Conservation (phyloP, 2,888 invertebrate genomes). For the Eupithecia inturbata region DNA sequence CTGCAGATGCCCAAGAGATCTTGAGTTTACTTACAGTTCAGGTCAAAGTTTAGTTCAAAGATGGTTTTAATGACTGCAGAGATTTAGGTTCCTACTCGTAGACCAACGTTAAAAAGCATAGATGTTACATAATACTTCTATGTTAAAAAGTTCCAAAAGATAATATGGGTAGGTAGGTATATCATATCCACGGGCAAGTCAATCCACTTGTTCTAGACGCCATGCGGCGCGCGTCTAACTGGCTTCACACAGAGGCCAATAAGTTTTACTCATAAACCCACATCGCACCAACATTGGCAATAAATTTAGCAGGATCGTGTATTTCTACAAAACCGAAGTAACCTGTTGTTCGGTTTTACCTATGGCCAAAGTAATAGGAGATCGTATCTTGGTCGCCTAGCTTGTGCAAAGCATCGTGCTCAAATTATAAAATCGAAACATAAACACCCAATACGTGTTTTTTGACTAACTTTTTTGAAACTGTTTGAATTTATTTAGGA, state of each 20-base stretch:
- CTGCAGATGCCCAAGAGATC: no score
- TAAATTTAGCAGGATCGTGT: slow-evolving; percentile 41
- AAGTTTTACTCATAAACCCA: slow-evolving; percentile 38
- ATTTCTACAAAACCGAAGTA: background rate
- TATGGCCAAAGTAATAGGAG: background rate
- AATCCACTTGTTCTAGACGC: slow-evolving; percentile 4
- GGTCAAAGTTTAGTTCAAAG: no score
- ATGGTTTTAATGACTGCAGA: no score
- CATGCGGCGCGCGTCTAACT: slow-evolving; percentile 34
- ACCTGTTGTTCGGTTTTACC: background rate
- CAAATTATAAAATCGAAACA: background rate
- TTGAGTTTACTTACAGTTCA: no score
- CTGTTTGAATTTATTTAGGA: background rate
- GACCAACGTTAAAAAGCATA: no score
- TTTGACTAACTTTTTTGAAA: no score
- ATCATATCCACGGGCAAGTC: background rate
- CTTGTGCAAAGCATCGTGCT: background rate
- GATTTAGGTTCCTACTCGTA: no score
- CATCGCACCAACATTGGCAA: slow-evolving; percentile 19
- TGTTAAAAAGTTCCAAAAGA: no score
- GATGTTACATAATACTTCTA: no score
- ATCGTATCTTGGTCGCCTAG: background rate
- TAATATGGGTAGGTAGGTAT: no score
- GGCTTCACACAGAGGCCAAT: slow-evolving; percentile 43
- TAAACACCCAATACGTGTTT: no score